Evolutionary conservation across 2,888 invertebrate species (phyloP), one percentile per base, ranked within the genome.

Genomic region (Spatulosminthurus flaviceps): DNA sequence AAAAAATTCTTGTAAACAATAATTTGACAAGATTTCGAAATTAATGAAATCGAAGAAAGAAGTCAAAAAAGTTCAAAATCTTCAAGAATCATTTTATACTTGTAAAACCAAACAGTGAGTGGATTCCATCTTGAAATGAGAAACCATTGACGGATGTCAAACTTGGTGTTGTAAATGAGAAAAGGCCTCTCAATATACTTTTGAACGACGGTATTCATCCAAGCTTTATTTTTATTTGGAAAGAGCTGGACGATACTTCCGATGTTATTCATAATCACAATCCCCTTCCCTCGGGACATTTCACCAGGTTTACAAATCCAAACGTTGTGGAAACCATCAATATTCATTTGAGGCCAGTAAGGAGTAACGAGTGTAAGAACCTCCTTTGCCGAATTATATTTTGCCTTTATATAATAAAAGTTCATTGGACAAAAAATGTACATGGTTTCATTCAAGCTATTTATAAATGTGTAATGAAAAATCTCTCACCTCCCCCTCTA

Each of bases 241-340:
- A 64, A 90, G 77, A 92, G 90, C 28, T 91, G 91, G 82, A 94
- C 88, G 78, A 97, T 95, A 86, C 95, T 94, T 85, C 95, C 94
- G 26, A 97, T 90, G 86, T 92, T 92, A 87, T 95, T 94, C 90
- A 95, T 92, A 73, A 96, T 90, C 71, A 93, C 92, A 82, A 97
- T 97, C 73, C 97, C 97, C 7, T 94, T 90, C 0, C 97, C 97
- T 19, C 97, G 91, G 84, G 96, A 96, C 87, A 95, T 95, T 86
- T 95, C 96, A 0, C 96, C 96, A 0, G 97, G 97, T 43, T 97
- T 97, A 80, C 97, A 91, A 82, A 97, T 97, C 97, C 97, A 97
- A 84, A 96, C 92, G 88, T 97, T 97, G 80, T 92, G 90, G 80
- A 92, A 90, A 0, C 97, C 97, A 87, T 97, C 97, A 83, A 94